Evolutionary conservation across 2,797 vertebrate genomes (phyloP), one percentile per base, ranked within the genome.

Genomic region (Perodicticus potto): DNA sequence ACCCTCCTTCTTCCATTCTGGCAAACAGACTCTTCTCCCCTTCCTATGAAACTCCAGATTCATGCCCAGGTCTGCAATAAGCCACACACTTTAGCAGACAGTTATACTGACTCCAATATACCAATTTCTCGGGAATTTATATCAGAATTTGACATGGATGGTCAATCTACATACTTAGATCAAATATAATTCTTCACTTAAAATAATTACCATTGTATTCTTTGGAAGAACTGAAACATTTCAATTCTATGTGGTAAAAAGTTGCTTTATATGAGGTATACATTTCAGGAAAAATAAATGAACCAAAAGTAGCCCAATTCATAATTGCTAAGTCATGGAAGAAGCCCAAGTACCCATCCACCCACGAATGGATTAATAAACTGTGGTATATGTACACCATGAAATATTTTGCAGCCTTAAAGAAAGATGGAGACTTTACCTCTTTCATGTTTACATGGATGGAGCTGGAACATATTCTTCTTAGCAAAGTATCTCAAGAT

Each of bases 1-100:
- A 5, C 34, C 32, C 57, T 77, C 10, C 32, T 57, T 7, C 70
- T 0, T 45, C 25, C 11, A 1, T 34, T 59, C 77, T 5, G 20
- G 12, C 25, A 10, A 9, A 4, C 13, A 0, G 25, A 34, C 3
- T 16, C 34, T 43, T 23, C 5, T 7, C 16, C 32, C 49, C 20
- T 70, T 37, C 37, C 65, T 40, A 27, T 11, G 4, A 59, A 59
- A 55, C n/a, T 32, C 27, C 9, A 65, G 43, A 20, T 22, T 2
- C 7, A 13, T 0, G 1, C 11, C n/a, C 16, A 5, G 7, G 22
- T 53, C 55, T 27, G 45, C 34, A 29, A 4, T 4, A 5, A 40
- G 10, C 37, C 23, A 2, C 4, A 14, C 9, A 6, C 2, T 5
- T 19, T 3, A 43, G 32, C 55, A 37, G 49, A 5, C 0, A 0